Evolutionary conservation across 2,888 invertebrate genomes (phyloP).

Genomic region (Dynastes grantii): DNA sequence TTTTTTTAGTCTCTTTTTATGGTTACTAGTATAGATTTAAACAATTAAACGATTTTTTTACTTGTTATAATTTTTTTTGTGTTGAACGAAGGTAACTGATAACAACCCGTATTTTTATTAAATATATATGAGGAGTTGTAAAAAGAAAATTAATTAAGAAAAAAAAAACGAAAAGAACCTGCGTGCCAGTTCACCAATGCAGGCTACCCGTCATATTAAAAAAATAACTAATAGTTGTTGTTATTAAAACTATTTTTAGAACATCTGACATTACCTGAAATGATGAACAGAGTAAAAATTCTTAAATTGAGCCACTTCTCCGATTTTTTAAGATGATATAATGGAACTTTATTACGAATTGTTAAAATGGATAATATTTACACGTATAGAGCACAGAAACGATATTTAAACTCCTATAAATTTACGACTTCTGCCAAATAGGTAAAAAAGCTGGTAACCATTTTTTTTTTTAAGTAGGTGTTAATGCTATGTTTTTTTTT

Average conservation of each 20-base stretch:
- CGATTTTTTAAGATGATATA: constrained; percentile 51
- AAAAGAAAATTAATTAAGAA: constrained; percentile 35
- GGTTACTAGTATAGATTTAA: constrained; percentile 58
- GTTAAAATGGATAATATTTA: constrained; percentile 51
- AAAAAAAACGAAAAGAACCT: constrained; percentile 52
- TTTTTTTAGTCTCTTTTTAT: constrained; percentile 47
- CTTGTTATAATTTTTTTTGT: constrained; percentile 62
- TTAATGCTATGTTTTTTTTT: not conserved
- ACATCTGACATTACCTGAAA: constrained; percentile 69
- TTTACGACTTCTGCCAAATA: too few relatives aligned
- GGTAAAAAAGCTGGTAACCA: too few relatives aligned
- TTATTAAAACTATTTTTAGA: constrained; percentile 68
- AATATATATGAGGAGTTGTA: constrained; percentile 49
- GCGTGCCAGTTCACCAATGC: constrained; percentile 61
- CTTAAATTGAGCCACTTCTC: constrained; percentile 60
- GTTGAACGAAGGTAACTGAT: constrained; percentile 57
- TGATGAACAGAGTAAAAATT: constrained; percentile 63
- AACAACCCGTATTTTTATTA: constrained; percentile 55
- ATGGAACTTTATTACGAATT: constrained; percentile 53
- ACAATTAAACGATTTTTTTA: constrained; percentile 63
- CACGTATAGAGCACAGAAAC: constrained; percentile 18
- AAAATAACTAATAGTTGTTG: constrained; percentile 70
- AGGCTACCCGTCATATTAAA: constrained; percentile 65
- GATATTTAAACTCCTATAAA: too few relatives aligned
- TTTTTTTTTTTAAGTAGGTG: not conserved